phyloP scores from a whole-genome alignment of 2,888 invertebrate species.

The Lycia hirtaria region DNA sequence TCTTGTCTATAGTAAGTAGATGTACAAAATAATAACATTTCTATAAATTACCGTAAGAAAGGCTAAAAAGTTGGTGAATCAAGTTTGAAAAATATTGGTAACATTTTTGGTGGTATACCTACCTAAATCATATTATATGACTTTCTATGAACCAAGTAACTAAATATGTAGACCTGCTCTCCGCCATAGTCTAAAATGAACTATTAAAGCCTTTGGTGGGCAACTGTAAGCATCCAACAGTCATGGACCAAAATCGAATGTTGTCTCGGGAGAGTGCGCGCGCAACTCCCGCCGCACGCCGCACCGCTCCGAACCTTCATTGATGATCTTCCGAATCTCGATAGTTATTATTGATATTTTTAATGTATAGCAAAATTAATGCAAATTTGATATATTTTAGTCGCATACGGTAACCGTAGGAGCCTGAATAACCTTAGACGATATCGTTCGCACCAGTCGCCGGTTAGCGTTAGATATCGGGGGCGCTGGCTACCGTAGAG shows the following conservation, averaged over 20 bases:
- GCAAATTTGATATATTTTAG: slow-evolving; percentile 25
- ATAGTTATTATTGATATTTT: slow-evolving; percentile 69
- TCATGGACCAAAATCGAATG: slow-evolving; percentile 86
- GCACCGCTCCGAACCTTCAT: slow-evolving; percentile 78
- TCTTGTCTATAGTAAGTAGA: too few species aligned
- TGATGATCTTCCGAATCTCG: slow-evolving; percentile 82
- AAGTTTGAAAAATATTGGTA: too few species aligned
- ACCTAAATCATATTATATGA: neutral
- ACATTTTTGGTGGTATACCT: neutral
- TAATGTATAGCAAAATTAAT: slow-evolving; percentile 45
- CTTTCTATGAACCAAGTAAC: slow-evolving; percentile 7
- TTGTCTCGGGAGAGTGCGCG: slow-evolving; percentile 80
- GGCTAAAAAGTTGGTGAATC: neutral
- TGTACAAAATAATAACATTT: too few species aligned
- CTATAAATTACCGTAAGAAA: too few species aligned
- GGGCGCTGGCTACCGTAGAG: slow-evolving; percentile 73
- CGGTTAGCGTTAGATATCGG: slow-evolving; percentile 46
- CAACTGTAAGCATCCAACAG: slow-evolving; percentile 83
- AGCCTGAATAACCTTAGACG: neutral
- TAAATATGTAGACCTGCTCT: slow-evolving; percentile 58
- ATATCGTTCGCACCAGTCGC: slow-evolving; percentile 1
- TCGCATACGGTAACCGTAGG: neutral
- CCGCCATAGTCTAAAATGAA: slow-evolving; percentile 75
- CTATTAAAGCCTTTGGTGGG: slow-evolving; percentile 81
- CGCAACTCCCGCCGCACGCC: slow-evolving; percentile 72